Base-by-base conservation (phyloP, 2,797 vertebrate species). In the Setipinna tenuifilis region DNA sequence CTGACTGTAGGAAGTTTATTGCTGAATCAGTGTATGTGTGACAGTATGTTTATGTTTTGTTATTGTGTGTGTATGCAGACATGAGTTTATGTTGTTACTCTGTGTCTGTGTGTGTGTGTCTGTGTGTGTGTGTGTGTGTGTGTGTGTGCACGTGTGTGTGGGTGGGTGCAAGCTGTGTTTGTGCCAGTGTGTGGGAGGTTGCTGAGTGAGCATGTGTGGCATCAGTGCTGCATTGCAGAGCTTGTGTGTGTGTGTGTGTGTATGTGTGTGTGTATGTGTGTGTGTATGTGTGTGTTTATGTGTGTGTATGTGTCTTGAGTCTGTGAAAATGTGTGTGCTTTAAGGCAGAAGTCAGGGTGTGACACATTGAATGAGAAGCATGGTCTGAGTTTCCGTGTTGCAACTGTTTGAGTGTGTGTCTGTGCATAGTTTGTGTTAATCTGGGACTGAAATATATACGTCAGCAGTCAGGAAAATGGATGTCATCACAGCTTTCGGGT, bases 171-270 rank as follows among this genome's bases (percentile, higher is more conserved):
- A 62, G 61, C 23, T 62, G 65, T 75, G 68, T 75, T 75, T 41
- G 14, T 35, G 68, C 28, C 68, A 78, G 65, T 31, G 21, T 71
- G 65, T 71, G 65, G 65, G 28, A 71, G 65, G 65, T 31, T 71
- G 65, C 65, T 71, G 65, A 71, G 65, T 0, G 28, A 71, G 65
- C 65, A 71, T 71, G 28, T 35, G 65, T 71, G 25, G 23, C 65
- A 71, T 71, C 65, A 71, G n/a, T n/a, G n/a, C 65, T 71, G 65
- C 65, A 71, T 71, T 71, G 65, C 65, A 71, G 65, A 71, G 65
- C 17, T 78, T 44, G 35, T 78, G 17, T 78, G 6, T 31, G 14
- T 41, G 28, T 41, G 28, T 41, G 28, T 71, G 28, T 71, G 65
- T 31, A 25, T 71, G 65, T 31, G 25, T 71, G 14, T 31, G 25